These are phyloP conservation scores for Theonella swinhoei DNA, from an alignment of 37 sponge, comb jelly and placozoan genomes.

Conservation along the genomic window DNA sequence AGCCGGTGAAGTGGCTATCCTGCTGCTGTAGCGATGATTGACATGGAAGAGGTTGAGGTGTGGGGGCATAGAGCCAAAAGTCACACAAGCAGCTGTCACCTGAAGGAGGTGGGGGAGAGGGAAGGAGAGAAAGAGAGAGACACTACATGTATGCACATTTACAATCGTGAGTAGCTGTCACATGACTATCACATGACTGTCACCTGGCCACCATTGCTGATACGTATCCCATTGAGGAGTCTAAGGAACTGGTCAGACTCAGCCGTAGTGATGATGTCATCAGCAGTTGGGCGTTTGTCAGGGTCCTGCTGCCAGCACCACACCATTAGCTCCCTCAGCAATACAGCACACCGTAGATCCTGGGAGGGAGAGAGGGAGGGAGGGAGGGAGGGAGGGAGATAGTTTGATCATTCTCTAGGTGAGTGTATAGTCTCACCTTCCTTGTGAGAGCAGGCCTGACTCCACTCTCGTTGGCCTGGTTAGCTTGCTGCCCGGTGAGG, in stretches of 20 bases:
- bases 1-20: background rate
- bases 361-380: background rate
- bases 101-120: background rate
- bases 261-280: constrained; percentile 39
- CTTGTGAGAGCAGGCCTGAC: constrained; percentile 60
- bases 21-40: background rate
- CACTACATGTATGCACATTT: background rate
- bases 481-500: constrained; percentile 58
- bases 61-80: constrained; percentile 13
- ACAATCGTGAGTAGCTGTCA: background rate
- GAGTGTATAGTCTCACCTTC: constrained; percentile 51
- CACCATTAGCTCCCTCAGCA: constrained; percentile 86
- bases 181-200: background rate
- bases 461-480: constrained; percentile 75
- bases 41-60: background rate
- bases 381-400: background rate
- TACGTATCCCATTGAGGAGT: constrained; percentile 58
- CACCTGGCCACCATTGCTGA: constrained; percentile 45
- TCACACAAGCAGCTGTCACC: constrained; percentile 28
- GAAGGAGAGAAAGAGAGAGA: background rate
- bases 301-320: constrained; percentile 90
- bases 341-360: constrained; percentile 71
- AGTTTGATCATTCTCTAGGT: too few relatives aligned
- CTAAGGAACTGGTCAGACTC: constrained; percentile 52
- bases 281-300: constrained; percentile 71